These are phyloP conservation scores for Vulpes vulpes DNA, from an alignment of 2,113 vertebrate genomes.

Conservation along the genomic window DNA sequence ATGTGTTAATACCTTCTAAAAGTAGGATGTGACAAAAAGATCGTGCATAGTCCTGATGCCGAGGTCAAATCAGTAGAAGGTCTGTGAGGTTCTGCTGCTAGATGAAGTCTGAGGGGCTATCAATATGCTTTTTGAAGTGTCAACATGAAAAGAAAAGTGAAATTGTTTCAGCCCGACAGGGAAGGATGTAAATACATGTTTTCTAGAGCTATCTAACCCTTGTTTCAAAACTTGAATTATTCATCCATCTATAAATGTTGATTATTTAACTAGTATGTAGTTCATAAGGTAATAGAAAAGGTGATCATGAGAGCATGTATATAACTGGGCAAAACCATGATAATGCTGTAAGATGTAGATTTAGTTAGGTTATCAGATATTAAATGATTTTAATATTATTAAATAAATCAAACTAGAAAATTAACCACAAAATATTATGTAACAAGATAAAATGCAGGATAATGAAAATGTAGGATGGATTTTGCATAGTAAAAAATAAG, in stretches of 20 bases:
- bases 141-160: constrained; percentile 27
- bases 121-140: constrained; percentile 47
- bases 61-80: background rate
- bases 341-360: constrained; percentile 72
- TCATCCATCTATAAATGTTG: constrained; percentile 78
- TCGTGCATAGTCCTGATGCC: background rate
- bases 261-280: constrained; percentile 69
- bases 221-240: constrained; percentile 83
- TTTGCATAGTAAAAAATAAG: constrained; percentile 72
- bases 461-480: constrained; percentile 58
- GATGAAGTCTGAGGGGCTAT: background rate
- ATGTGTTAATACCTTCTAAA: background rate
- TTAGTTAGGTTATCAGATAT: constrained; percentile 61
- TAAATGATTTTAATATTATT: constrained; percentile 45
- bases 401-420: constrained; percentile 65
- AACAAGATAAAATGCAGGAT: constrained; percentile 64
- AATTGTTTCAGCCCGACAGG: background rate
- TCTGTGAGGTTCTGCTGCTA: constrained; percentile 60
- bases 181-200: constrained; percentile 81
- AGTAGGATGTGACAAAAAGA: background rate
- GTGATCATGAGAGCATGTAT: constrained; percentile 62
- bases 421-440: constrained; percentile 58
- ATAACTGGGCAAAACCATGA: constrained; percentile 60
- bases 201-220: constrained; percentile 73
- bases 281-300: constrained; percentile 71